phyloP scores from a whole-genome alignment of 2,797 vertebrate genomes.

The Neosilurus hyrtlii region DNA sequence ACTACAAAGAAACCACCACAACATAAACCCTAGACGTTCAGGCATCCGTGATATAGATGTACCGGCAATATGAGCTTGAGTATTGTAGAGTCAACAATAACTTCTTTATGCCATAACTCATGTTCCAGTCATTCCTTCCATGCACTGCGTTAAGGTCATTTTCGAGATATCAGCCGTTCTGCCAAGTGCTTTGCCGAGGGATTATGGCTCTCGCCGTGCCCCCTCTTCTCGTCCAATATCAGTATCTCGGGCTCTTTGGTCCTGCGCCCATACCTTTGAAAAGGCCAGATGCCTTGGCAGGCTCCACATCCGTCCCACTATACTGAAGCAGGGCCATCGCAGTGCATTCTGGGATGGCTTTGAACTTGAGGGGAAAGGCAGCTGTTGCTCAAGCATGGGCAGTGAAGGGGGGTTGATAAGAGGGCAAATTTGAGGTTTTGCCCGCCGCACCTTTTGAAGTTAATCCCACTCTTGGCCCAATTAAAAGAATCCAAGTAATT shows the following conservation, averaged over 20 bases:
- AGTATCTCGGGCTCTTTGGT: slow-evolving; percentile 66
- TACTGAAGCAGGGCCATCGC: slow-evolving; percentile 52
- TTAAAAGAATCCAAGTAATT: slow-evolving; percentile 60
- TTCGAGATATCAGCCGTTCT: slow-evolving; percentile 41
- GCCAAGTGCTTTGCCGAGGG: slow-evolving; percentile 59
- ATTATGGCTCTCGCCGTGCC: slow-evolving; percentile 62
- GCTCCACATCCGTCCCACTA: slow-evolving; percentile 45
- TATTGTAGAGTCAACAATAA: slow-evolving; percentile 27
- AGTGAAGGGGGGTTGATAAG: slow-evolving; percentile 41
- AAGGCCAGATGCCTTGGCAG: slow-evolving; percentile 53
- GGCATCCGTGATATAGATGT: slow-evolving; percentile 7
- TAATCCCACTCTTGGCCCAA: slow-evolving; percentile 62
- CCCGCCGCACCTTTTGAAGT: slow-evolving; percentile 56
- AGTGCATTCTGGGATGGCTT: slow-evolving; percentile 61
- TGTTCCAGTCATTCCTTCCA: slow-evolving; percentile 30
- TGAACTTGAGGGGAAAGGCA: slow-evolving; percentile 62
- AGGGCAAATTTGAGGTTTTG: slow-evolving; percentile 42
- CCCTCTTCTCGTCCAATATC: slow-evolving; percentile 55
- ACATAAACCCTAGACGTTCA: background rate
- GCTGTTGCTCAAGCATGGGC: slow-evolving; percentile 52
- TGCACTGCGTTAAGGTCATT: slow-evolving; percentile 38
- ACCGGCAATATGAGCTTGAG: slow-evolving; percentile 5
- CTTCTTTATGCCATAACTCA: slow-evolving; percentile 30
- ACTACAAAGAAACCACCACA: background rate
- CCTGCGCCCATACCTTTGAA: slow-evolving; percentile 62